Evolutionary conservation across 2,113 vertebrate species (phyloP).

Genomic region (Antigone vipio): DNA sequence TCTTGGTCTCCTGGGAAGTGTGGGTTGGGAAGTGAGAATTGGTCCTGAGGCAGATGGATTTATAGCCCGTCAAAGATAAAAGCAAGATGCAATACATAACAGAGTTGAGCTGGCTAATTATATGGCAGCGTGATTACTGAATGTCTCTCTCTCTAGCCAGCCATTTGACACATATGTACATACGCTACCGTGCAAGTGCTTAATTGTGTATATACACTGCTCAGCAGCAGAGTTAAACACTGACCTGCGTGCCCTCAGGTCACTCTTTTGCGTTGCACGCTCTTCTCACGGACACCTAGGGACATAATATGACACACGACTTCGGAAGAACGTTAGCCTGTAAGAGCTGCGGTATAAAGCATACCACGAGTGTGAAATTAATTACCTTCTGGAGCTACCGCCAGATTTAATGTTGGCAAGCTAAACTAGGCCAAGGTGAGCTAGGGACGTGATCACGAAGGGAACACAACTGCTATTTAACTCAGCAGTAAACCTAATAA

Average conservation of each 20-base stretch:
- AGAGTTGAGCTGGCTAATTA: not conserved
- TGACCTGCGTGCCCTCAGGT: rapidly evolving
- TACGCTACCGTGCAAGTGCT: not conserved
- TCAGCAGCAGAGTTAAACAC: not conserved
- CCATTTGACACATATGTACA: not conserved
- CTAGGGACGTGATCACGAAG: not conserved
- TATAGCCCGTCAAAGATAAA: conserved; percentile 15
- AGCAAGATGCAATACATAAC: not conserved
- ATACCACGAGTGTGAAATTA: not conserved
- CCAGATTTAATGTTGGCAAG: not conserved
- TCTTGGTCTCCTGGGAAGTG: conserved; percentile 10
- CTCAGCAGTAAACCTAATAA: not conserved
- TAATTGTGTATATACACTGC: not conserved
- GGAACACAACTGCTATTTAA: not conserved
- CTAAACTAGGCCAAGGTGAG: conserved; percentile 44
- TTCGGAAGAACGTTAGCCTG: not conserved
- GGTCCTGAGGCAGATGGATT: not conserved
- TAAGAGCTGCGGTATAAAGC: not conserved
- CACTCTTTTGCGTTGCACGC: not conserved
- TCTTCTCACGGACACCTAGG: not conserved
- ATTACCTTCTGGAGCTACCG: not conserved
- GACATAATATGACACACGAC: not conserved
- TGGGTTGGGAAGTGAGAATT: conserved; percentile 17
- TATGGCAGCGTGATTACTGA: not conserved
- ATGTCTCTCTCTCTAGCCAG: not conserved